A percentile compares a stretch with the other conserved stretches of the same genome.
phyloP scores from a whole-genome alignment of 2,113 vertebrate species.

The Ictalurus furcatus region DNA sequence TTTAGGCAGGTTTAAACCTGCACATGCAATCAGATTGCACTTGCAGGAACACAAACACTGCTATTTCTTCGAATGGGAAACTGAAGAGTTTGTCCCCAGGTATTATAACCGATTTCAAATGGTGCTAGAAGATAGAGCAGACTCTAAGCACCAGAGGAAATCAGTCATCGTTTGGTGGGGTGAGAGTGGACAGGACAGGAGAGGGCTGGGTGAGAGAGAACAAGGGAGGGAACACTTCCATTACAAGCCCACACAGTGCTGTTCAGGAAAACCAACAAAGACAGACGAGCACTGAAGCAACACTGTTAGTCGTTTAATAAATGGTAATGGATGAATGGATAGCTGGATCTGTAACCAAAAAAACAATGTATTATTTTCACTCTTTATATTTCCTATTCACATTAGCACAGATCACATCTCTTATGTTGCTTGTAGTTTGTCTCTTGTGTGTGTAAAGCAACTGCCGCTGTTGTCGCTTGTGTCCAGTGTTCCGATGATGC shows the following conservation, averaged over 20 bases:
- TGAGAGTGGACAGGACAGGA: constrained; percentile 55
- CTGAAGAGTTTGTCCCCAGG: constrained; percentile 78
- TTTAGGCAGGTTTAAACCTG: neutral
- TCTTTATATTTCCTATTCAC: neutral
- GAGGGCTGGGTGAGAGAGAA: neutral
- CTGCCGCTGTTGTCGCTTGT: neutral
- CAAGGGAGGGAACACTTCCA: constrained; percentile 5
- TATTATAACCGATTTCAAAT: constrained; percentile 99
- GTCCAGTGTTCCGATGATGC: neutral
- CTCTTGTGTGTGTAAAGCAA: neutral
- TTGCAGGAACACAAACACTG: neutral
- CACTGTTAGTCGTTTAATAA: neutral
- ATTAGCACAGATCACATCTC: neutral
- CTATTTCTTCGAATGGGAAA: neutral
- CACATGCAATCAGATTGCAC: neutral
- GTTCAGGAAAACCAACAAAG: constrained; percentile 8
- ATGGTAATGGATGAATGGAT: no score
- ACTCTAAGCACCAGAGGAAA: constrained; percentile 99
- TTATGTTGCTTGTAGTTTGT: neutral
- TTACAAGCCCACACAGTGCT: constrained; percentile 18
- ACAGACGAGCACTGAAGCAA: neutral
- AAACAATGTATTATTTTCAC: neutral
- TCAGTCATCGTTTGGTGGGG: constrained; percentile 96
- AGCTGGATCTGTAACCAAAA: neutral
- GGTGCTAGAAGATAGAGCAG: constrained; percentile 94